A percentile compares a stretch with the other conserved stretches of the same genome.
phyloP scores from a whole-genome alignment of 2,888 invertebrate species.

The Catocala nupta region DNA sequence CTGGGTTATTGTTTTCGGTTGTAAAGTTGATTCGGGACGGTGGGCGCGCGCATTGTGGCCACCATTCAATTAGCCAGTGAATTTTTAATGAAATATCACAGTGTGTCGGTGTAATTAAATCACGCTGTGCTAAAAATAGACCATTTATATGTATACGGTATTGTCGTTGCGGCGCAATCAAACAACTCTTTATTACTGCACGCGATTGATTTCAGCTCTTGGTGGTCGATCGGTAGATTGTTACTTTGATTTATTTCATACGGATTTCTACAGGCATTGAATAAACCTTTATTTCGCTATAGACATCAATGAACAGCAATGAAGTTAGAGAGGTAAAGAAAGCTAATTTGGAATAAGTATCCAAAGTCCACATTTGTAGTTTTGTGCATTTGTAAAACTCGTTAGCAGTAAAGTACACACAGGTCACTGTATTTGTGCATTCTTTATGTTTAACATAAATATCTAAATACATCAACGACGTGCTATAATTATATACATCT shows the following conservation, averaged over 20 bases:
- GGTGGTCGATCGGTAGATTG: neutral
- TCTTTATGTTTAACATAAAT: no score
- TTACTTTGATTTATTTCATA: neutral
- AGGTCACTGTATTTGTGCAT: no score
- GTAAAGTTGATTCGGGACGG: conserved; percentile 55
- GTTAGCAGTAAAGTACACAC: no score
- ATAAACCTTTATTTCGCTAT: no score
- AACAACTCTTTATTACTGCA: conserved; percentile 31
- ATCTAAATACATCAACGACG: no score
- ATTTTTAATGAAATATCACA: conserved; percentile 55
- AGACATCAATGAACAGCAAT: no score
- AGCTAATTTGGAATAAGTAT: no score
- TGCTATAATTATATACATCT: no score
- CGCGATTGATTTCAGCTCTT: conserved; percentile 5
- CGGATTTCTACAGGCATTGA: no score
- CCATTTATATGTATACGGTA: conserved; percentile 38
- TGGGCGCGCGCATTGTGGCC: conserved; percentile 26
- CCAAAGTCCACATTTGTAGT: no score
- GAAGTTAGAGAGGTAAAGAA: no score
- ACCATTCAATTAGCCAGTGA: conserved; percentile 54
- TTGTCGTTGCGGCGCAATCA: conserved; percentile 43
- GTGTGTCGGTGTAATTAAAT: conserved; percentile 51
- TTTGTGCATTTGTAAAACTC: no score
- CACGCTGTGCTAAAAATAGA: conserved; percentile 45
- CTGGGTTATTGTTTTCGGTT: conserved; percentile 64